phyloP scores from a whole-genome alignment of 2,888 invertebrate species.

The Anagyrus pseudococci region DNA sequence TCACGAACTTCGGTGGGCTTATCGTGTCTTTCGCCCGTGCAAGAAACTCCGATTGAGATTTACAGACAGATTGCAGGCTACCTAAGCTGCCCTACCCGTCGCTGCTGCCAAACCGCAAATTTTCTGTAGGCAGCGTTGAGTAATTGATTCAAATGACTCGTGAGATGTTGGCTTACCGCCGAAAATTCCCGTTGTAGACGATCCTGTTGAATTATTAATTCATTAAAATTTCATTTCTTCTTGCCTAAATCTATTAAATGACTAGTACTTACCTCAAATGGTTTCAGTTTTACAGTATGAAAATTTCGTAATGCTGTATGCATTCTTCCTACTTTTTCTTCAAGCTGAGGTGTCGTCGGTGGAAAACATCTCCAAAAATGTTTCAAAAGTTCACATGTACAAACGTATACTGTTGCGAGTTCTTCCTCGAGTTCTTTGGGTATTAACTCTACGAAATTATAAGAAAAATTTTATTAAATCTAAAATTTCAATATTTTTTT shows the following conservation, averaged over 20 bases:
- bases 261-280: constrained; percentile 75
- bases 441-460: constrained; percentile 74
- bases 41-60: constrained; percentile 4
- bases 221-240: not conserved
- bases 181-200: constrained; percentile 82
- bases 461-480: not conserved
- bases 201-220: constrained; percentile 66
- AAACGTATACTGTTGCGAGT: constrained; percentile 83
- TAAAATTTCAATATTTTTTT: not conserved
- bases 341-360: constrained; percentile 74
- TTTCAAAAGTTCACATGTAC: constrained; percentile 85
- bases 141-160: constrained; percentile 86
- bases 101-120: constrained; percentile 85
- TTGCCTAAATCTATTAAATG: not conserved
- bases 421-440: constrained; percentile 84
- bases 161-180: constrained; percentile 79
- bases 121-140: constrained; percentile 86
- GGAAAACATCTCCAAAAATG: constrained; percentile 97
- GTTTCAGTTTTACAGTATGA: constrained; percentile 83
- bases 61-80: constrained; percentile 45
- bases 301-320: constrained; percentile 89
- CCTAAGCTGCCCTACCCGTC: constrained; percentile 64
- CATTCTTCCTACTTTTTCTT: constrained; percentile 85
- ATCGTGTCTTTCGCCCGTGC: not conserved
- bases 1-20: not conserved